phyloP scores from a whole-genome alignment of 2,888 invertebrate genomes.

The Lacanobia oleracea region DNA sequence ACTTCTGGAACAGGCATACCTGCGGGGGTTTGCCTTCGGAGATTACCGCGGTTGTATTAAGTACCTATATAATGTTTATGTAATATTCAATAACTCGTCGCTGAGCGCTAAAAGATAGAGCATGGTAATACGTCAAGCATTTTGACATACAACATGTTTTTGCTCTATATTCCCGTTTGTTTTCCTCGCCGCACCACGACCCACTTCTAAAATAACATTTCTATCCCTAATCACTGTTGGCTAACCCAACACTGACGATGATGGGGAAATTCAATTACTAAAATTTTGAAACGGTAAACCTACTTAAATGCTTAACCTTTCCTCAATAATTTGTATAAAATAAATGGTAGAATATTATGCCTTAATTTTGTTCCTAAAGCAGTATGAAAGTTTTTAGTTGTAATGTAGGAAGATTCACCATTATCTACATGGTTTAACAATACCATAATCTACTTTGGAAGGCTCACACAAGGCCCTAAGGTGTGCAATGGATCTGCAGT shows the following conservation, averaged over 20 bases:
- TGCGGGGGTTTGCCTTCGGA: too few relatives aligned
- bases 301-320: constrained; percentile 24
- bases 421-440: too few relatives aligned
- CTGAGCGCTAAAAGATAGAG: constrained; percentile 5
- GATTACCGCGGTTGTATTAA: too few relatives aligned
- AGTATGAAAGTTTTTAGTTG: not conserved
- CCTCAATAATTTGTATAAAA: not conserved
- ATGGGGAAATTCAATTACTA: constrained; percentile 27
- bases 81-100: constrained; percentile 1
- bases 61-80: not conserved
- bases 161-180: constrained; percentile 27
- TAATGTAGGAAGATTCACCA: too few relatives aligned
- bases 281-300: not conserved
- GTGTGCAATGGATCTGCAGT: too few relatives aligned
- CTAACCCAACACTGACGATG: constrained; percentile 2
- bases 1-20: too few relatives aligned
- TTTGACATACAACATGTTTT: constrained; percentile 38
- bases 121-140: constrained; percentile 38
- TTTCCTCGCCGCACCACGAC: constrained; percentile 32
- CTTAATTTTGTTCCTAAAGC: not conserved
- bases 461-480: too few relatives aligned
- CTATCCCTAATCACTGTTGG: constrained; percentile 38
- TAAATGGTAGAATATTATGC: not conserved
- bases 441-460: too few relatives aligned
- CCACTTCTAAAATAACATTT: constrained; percentile 45